Base-by-base conservation (phyloP, 2,888 invertebrate species). In the Lycia hirtaria region DNA sequence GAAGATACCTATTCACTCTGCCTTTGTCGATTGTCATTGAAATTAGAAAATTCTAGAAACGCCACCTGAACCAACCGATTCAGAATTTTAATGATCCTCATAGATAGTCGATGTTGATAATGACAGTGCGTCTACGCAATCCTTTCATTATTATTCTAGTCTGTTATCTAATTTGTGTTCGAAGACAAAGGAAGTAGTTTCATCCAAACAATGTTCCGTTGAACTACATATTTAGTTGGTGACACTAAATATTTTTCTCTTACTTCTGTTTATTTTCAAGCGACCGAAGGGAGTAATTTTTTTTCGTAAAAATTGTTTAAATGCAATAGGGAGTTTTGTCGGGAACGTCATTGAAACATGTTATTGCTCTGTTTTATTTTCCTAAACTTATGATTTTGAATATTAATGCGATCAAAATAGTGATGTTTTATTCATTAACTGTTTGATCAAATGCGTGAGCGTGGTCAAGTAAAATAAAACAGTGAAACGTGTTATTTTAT, bases 171-270 rank as follows among this genome's bases (percentile, higher is more conserved):
- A 87, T 88, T 88, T 87, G 85, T 85, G 78, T 85, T 80, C 52
- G 75, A 76, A 84, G 75, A 77, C 80, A 79, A 73, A 88, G 90
- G 89, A 91, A 88, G 85, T 85, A 71, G 71, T 73, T 72, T 78
- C 77, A 72, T 79, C 77, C 77, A 73, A 69, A 76, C 72, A 65
- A 72, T 80, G 81, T 83, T 81, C 85, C 76, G 78, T 79, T 72
- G 56, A 71, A 75, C 75, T 65, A 72, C 72, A 79, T 73, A 63
- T 74, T 72, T 67, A 65, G 75, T 10, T 15, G 26, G 40, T 4
- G 19, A 4, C 17, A 30, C 7, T 35, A 30, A 19, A 30, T 12
- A 17, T 19, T 24, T 50, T 50, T 14, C 20, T 7, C 5, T 7
- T 14, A 38, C 19, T 38, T 17, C 7, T 6, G n/a, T 4, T 7